A percentile compares a stretch with the other conserved stretches of the same genome.
These are phyloP conservation scores for Piliocolobus tephrosceles DNA, from an alignment of 2,113 vertebrate genomes.

Conservation along the genomic window DNA sequence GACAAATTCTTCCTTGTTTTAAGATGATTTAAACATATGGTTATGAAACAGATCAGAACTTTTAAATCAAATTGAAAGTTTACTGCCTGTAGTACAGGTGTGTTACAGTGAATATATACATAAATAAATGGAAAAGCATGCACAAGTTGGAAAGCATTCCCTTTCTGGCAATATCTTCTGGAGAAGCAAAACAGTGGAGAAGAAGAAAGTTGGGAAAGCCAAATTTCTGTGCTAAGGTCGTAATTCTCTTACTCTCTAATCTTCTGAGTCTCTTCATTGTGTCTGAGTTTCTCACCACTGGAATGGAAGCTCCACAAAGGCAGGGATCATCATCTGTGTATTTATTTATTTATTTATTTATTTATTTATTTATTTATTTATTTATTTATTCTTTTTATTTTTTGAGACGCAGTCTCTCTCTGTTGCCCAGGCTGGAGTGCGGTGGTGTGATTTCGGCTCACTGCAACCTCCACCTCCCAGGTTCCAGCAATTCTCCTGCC, in stretches of 20 bases:
- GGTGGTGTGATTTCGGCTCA: too few species aligned
- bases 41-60: conserved; percentile 50
- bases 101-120: not conserved
- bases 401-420: too few species aligned
- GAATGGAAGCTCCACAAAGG: not conserved
- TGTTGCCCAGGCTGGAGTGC: too few species aligned
- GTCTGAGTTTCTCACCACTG: not conserved
- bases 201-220: not conserved
- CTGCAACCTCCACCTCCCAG: too few species aligned
- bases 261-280: not conserved
- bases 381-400: too few species aligned
- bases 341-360: too few species aligned
- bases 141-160: not conserved
- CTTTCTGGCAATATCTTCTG: conserved; percentile 3
- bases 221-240: not conserved
- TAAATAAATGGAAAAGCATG: conserved; percentile 12
- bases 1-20: conserved; percentile 41
- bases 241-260: not conserved
- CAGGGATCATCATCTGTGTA: not conserved
- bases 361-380: too few species aligned
- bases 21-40: conserved; percentile 46
- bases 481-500: too few species aligned
- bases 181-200: not conserved
- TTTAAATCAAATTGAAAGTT: conserved; percentile 60
- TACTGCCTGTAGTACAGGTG: not conserved